A percentile compares a stretch with the other conserved stretches of the same genome.
phyloP scores from a whole-genome alignment of 2,797 vertebrate genomes.

The Sebastes cheni region DNA sequence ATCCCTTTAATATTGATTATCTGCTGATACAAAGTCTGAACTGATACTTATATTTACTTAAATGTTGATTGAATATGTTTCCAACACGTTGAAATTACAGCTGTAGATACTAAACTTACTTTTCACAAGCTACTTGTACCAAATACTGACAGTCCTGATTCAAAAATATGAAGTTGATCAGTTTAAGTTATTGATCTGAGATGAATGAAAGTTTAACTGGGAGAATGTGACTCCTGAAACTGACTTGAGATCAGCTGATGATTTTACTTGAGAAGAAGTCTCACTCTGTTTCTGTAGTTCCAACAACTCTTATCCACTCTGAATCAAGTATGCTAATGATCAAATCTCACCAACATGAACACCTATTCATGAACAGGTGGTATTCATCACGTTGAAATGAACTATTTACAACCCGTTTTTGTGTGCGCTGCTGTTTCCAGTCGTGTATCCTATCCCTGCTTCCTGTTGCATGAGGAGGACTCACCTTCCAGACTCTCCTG shows the following conservation, averaged over 20 bases:
- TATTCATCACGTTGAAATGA: neutral
- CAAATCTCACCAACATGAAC: neutral
- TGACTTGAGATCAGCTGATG: neutral
- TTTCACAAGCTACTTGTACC: neutral
- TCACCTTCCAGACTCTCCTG: slow-evolving; percentile 97
- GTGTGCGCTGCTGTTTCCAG: neutral
- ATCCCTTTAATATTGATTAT: neutral
- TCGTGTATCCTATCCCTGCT: too few species aligned
- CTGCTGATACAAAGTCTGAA: neutral
- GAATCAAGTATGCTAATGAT: neutral
- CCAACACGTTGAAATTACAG: neutral
- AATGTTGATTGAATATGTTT: neutral
- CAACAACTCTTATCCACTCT: neutral
- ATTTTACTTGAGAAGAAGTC: neutral
- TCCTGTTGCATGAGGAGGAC: neutral
- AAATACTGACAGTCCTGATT: neutral
- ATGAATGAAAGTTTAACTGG: neutral
- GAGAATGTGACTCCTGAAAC: neutral
- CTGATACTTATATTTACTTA: neutral
- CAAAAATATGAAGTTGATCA: neutral
- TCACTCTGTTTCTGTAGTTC: neutral
- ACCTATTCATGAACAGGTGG: neutral
- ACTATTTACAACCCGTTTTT: neutral
- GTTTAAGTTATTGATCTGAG: neutral
- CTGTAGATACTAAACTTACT: neutral